Conservation (phyloP, 1,140 invertebrate species). For the Notospermus geniculatus region DNA sequence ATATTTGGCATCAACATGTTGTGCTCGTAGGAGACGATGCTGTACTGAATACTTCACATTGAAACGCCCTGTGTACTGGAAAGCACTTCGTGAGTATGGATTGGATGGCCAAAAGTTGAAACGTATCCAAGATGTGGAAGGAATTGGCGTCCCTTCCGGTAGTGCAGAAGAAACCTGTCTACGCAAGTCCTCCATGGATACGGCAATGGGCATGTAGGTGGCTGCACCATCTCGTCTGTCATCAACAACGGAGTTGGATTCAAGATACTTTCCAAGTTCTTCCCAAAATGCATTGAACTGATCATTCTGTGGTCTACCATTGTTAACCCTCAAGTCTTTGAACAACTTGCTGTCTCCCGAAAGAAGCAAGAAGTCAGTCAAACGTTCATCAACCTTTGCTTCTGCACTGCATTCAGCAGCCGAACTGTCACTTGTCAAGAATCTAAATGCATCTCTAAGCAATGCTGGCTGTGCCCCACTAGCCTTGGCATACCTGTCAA, state of each 20-base stretch:
- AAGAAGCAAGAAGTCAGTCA: not conserved
- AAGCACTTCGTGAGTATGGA: not conserved
- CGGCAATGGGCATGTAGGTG: not conserved
- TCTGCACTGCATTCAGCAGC: not conserved
- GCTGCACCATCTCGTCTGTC: not conserved
- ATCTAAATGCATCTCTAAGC: not conserved
- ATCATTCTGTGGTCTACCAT: not conserved
- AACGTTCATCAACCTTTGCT: not conserved
- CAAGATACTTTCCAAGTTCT: not conserved
- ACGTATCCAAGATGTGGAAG: not conserved
- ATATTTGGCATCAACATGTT: constrained; percentile 3
- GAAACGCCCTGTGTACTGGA: not conserved
- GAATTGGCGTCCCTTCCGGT: not conserved
- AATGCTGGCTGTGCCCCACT: not conserved
- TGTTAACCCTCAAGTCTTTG: not conserved
- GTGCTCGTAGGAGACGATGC: not conserved
- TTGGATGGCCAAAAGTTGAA: not conserved
- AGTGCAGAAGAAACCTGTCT: not conserved
- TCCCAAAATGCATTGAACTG: constrained; percentile 3
- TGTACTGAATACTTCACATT: not conserved
- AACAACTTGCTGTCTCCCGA: not conserved
- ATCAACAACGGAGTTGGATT: not conserved
- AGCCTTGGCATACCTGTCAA: not conserved
- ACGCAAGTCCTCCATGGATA: not conserved
- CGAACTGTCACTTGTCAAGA: not conserved